Evolutionary conservation across 1,140 invertebrate genomes (phyloP), one percentile per base, ranked within the genome.

Genomic region (Drosophila setifemur): DNA sequence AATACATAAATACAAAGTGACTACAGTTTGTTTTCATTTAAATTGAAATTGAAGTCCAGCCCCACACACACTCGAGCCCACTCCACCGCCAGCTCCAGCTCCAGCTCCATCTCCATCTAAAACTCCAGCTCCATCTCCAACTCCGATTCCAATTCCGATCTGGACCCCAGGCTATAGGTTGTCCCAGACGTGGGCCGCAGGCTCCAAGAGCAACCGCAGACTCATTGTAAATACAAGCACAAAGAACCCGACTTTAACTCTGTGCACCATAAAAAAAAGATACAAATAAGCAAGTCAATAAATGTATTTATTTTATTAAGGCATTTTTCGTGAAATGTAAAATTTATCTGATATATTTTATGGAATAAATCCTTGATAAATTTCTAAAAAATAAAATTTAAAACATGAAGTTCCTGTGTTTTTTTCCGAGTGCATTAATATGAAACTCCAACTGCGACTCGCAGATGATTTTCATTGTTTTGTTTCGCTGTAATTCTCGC

Each of bases 1-100:
- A 85, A 86, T 76, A 75, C 82, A 85, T 86, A 85, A 85, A 73
- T 81, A 85, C 81, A 86, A 86, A 85, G 81, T 85, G 79, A 77
- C 81, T 42, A 75, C 81, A 85, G 81, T 85, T 86, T 85, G 79
- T 85, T 85, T 85, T 85, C 81, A 85, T 85, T 85, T 85, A 85
- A 85, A 85, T 85, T 85, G 79, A 85, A 85, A 85, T 85, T 85
- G 72, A 85, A 85, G 81, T 85, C 67, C 58, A 35, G 42, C 11
- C 43, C 54, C 70, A 64, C 64, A 26, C 35, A 26, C 14, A 26
- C 25, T 25, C 40, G 39, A n/a, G n/a, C n/a, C n/a, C 40, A 49
- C 35, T 61, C 23, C n/a, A n/a, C n/a, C n/a, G 47, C n/a, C 25
- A 12, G 11, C 55, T 40, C 8, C 43, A 47, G 33, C 67, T 50